Evolutionary conservation across 2,888 invertebrate genomes (phyloP).

Genomic region (Tupiocoris notatus): DNA sequence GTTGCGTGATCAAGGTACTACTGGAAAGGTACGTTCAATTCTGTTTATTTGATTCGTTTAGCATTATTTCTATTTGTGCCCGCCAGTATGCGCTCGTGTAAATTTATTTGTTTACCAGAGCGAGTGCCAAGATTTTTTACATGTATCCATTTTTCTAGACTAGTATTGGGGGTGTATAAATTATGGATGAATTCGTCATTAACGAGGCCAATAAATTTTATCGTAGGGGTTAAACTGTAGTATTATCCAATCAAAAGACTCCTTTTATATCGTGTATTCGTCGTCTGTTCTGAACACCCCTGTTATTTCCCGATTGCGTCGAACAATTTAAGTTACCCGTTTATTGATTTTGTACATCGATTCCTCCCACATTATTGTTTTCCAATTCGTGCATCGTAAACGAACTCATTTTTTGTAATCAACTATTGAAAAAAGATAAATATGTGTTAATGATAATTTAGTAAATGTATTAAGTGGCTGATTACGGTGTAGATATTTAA

Average conservation of each 20-base stretch:
- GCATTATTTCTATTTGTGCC: neutral
- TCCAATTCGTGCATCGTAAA: neutral
- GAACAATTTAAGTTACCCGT: conserved; percentile 27
- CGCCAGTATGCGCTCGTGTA: neutral
- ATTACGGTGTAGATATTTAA: conserved; percentile 32
- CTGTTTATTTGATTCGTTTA: no score
- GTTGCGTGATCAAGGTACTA: no score
- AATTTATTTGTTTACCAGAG: neutral
- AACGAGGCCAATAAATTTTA: conserved; percentile 32
- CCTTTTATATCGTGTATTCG: conserved; percentile 35
- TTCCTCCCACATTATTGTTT: conserved; percentile 1
- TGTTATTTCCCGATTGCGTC: conserved; percentile 2
- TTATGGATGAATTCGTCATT: conserved; percentile 7
- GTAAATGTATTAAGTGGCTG: conserved; percentile 29
- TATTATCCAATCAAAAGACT: conserved; percentile 41
- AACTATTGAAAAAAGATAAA: conserved; percentile 19
- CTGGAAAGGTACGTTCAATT: no score
- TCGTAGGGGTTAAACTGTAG: conserved; percentile 29
- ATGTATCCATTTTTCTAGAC: conserved; percentile 2
- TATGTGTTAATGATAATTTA: conserved; percentile 32
- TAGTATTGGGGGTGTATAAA: conserved; percentile 30
- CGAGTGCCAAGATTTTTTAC: neutral
- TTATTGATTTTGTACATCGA: conserved; percentile 18
- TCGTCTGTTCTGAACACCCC: conserved; percentile 1
- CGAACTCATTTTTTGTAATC: conserved; percentile 15